phyloP scores from a whole-genome alignment of 1,140 invertebrate genomes.

The Saxidomus purpurata region DNA sequence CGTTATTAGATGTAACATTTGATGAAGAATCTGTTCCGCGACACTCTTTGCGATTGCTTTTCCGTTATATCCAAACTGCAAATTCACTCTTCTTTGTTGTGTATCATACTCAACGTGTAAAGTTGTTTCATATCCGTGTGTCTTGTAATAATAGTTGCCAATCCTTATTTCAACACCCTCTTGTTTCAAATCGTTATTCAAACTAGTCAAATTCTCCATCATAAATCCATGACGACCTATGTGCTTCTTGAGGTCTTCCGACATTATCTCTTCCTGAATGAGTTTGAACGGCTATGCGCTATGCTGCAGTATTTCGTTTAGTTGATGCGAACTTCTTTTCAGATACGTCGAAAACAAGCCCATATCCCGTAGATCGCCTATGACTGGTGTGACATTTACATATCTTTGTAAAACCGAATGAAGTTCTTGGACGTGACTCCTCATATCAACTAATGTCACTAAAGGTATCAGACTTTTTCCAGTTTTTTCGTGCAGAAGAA shows the following conservation, averaged over 20 bases:
- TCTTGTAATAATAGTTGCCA: background rate
- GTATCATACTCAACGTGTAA: background rate
- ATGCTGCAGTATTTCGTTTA: background rate
- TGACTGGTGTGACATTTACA: background rate
- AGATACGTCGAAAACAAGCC: background rate
- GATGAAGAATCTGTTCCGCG: background rate
- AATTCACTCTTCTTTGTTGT: background rate
- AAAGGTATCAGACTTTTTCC: background rate
- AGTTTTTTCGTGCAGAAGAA: background rate
- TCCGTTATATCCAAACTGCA: conserved; percentile 16
- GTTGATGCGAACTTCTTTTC: background rate
- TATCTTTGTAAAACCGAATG: background rate
- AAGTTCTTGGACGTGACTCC: background rate
- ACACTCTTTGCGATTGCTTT: background rate
- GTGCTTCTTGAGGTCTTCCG: background rate
- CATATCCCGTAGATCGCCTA: background rate
- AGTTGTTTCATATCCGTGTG: conserved; percentile 4
- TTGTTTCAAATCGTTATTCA: background rate
- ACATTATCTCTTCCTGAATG: background rate
- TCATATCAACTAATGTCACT: background rate
- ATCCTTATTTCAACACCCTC: background rate
- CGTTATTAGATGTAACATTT: background rate
- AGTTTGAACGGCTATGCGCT: background rate
- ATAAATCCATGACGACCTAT: background rate
- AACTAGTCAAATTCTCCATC: background rate